Evolutionary conservation across 1,140 invertebrate genomes (phyloP), one percentile per base, ranked within the genome.

Genomic region (Odontomachus brunneus): DNA sequence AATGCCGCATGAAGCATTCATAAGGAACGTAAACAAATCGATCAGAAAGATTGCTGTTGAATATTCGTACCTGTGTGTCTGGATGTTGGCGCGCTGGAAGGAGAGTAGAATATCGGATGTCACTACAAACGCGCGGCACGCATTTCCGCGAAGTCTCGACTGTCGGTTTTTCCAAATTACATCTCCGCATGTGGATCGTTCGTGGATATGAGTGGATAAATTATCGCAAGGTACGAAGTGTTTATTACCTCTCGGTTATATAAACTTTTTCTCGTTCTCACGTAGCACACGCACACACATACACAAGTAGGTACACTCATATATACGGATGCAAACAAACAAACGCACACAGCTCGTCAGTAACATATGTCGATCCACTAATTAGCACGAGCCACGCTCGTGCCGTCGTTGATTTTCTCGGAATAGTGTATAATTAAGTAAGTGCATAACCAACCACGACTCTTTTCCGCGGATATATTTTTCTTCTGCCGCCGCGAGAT

Each of bases 91-190:
- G n/a, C n/a, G n/a, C n/a, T n/a, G n/a, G n/a, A n/a, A n/a, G n/a
- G n/a, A n/a, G n/a, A n/a, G n/a, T 51, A 51, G 29, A 67, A 59
- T 51, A 55, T 62, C 44, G 65, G 29, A 67, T 78, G 33, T 78
- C 44, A 44, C 44, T 44, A 38, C 12, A n/a, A 3, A 5, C 29
- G 2, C 29, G 5, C 5, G 2, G 14, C 14, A 29, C 4, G 44
- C 3, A 26, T 80, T 69, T 71, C 75, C 33, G 17, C 22, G 63
- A 67, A 76, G 74, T 14, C 19, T 69, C 5, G 15, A 12, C n/a
- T 22, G 22, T 11, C 26, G 65, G 65, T 71, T 80, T 80, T 80
- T 59, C 65, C 75, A 66, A 76, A 66, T 53, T 53, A 38, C n/a
- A 11, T 57, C 14, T 63, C 22, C 38, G 11, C 19, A 33, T 1